phyloP scores from a whole-genome alignment of 2,888 invertebrate genomes.

The Rhimphoctona megacephalus region DNA sequence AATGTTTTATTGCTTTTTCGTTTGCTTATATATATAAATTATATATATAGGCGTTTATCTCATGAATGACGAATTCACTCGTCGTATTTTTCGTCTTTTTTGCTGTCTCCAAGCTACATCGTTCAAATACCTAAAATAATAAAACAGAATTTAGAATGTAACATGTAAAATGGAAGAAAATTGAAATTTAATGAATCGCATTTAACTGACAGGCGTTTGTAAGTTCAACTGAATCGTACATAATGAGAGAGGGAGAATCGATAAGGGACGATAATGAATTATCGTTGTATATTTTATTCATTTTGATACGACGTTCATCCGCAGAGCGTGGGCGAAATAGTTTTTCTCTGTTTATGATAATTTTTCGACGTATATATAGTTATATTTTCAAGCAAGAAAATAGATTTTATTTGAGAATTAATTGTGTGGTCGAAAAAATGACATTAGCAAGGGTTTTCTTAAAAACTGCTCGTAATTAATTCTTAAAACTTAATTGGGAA shows the following conservation, averaged over 20 bases:
- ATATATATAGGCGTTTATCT: slow-evolving; percentile 37
- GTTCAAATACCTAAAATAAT: slow-evolving; percentile 68
- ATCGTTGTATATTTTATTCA: slow-evolving; percentile 44
- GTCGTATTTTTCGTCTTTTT: slow-evolving; percentile 66
- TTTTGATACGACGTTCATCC: slow-evolving; percentile 60
- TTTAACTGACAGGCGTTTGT: background rate
- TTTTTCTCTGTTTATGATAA: slow-evolving; percentile 39
- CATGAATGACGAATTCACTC: slow-evolving; percentile 29
- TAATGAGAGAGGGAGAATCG: slow-evolving; percentile 38
- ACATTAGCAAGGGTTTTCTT: background rate
- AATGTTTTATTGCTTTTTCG: slow-evolving; percentile 6
- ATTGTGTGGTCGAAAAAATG: background rate
- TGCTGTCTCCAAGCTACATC: slow-evolving; percentile 72
- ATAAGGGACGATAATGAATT: slow-evolving; percentile 54
- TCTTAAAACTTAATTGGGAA: background rate
- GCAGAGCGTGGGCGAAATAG: slow-evolving; percentile 56
- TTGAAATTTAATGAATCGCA: slow-evolving; percentile 16
- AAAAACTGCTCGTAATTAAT: background rate
- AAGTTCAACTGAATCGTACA: slow-evolving; percentile 14
- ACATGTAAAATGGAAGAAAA: background rate
- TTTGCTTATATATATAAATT: background rate
- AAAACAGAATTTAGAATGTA: slow-evolving; percentile 11
- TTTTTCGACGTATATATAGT: background rate
- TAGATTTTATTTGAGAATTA: background rate
- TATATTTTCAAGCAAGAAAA: background rate